Conservation (phyloP, 2,888 invertebrate species). For the Xestia xanthographa region DNA sequence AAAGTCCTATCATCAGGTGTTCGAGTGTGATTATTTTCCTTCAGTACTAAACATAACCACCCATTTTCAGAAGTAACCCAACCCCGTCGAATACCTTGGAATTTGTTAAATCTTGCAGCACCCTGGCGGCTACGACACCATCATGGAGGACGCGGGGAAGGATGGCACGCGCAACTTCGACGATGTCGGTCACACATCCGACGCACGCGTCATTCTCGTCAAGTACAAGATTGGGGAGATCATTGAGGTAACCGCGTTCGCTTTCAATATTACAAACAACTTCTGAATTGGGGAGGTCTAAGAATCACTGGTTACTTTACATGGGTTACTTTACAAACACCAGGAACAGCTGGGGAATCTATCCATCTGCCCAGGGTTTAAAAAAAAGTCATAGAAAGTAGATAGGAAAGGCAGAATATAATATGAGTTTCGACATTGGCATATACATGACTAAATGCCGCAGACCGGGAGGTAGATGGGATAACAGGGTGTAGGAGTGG, state of each 20-base stretch:
- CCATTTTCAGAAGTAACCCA: conserved; percentile 4
- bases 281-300: background rate
- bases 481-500: background rate
- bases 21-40: background rate
- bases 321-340: background rate
- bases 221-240: conserved; percentile 92
- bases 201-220: conserved; percentile 91
- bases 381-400: background rate
- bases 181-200: conserved; percentile 92
- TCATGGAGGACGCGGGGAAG: conserved; percentile 92
- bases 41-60: background rate
- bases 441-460: background rate
- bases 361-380: no score
- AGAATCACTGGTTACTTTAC: background rate
- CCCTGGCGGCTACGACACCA: conserved; percentile 92
- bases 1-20: background rate
- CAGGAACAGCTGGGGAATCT: no score
- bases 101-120: conserved; percentile 86
- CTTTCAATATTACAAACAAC: background rate
- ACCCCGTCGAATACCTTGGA: background rate
- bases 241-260: conserved; percentile 84
- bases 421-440: background rate
- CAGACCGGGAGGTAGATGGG: background rate
- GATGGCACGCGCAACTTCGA: conserved; percentile 92
- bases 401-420: background rate